Conservation (phyloP, 2,797 vertebrate species). For the Phalanger gymnotis region DNA sequence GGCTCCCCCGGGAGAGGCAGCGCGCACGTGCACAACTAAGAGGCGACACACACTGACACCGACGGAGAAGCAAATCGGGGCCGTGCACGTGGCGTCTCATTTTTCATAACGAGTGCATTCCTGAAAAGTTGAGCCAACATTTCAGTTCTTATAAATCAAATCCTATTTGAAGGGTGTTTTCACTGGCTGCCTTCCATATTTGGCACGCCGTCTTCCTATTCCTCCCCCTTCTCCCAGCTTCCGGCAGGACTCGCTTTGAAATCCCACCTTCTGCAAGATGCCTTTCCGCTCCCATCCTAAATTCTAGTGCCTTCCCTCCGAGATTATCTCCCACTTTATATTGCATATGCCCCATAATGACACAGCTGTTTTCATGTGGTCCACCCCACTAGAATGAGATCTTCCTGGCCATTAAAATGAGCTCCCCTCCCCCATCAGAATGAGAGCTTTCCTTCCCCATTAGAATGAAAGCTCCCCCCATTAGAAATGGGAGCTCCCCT, state of each 20-base stretch:
- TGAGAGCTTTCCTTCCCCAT: too few species aligned
- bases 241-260: not conserved
- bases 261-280: not conserved
- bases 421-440: not conserved
- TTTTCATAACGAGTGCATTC: not conserved
- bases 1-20: too few species aligned
- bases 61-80: not conserved
- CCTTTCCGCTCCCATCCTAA: too few species aligned
- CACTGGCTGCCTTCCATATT: not conserved
- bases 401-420: too few species aligned
- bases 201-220: not conserved
- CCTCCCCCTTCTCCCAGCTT: not conserved
- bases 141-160: not conserved
- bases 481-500: too few species aligned
- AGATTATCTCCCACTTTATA: not conserved
- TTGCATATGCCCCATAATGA: not conserved
- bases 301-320: not conserved
- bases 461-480: too few species aligned
- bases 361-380: not conserved
- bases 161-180: slow-evolving; percentile 8
- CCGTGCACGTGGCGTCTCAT: not conserved
- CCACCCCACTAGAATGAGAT: not conserved
- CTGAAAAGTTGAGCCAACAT: not conserved
- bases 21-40: rapidly evolving
- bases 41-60: too few species aligned